These are phyloP conservation scores for Cheirogaleus major DNA, from an alignment of 2,797 vertebrate species.

Conservation along the genomic window DNA sequence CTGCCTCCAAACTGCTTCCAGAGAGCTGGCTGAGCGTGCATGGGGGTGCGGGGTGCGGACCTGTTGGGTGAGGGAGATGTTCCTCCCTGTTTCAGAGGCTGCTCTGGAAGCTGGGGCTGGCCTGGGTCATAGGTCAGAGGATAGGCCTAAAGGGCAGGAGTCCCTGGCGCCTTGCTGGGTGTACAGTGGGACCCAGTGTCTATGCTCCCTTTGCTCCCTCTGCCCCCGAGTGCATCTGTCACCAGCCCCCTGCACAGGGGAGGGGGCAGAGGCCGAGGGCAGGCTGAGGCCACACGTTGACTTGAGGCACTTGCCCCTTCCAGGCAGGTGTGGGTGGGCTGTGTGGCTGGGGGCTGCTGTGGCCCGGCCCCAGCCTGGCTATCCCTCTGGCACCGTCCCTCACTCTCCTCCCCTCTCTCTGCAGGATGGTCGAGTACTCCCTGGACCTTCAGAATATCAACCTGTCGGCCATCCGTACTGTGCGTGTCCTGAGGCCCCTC, in stretches of 20 bases:
- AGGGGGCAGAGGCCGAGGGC: no score
- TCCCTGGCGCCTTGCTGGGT: not conserved
- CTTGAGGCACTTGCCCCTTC: not conserved
- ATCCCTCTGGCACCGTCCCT: not conserved
- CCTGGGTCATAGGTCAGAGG: no score
- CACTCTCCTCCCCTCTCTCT: slow-evolving; percentile 48
- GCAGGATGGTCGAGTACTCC: slow-evolving; percentile 97
- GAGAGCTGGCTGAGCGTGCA: not conserved
- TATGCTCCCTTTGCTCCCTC: not conserved
- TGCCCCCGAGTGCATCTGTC: not conserved
- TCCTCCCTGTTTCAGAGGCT: not conserved
- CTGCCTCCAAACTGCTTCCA: not conserved
- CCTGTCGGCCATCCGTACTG: slow-evolving; percentile 97
- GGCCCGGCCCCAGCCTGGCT: accelerated
- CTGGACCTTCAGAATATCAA: slow-evolving; percentile 98
- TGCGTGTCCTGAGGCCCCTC: slow-evolving; percentile 95
- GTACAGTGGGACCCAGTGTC: not conserved
- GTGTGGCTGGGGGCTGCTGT: not conserved
- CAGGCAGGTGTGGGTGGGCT: not conserved
- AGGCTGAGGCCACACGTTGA: accelerated
- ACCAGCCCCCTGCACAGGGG: not conserved
- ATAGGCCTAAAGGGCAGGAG: not conserved
- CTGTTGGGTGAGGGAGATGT: no score
- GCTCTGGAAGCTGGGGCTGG: not conserved
- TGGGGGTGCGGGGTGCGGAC: accelerated